Percentiles rank a stretch among this genome's conserved stretches.
These are phyloP conservation scores for Diaprepes abbreviatus DNA, from an alignment of 2,888 invertebrate species.

Conservation along the genomic window DNA sequence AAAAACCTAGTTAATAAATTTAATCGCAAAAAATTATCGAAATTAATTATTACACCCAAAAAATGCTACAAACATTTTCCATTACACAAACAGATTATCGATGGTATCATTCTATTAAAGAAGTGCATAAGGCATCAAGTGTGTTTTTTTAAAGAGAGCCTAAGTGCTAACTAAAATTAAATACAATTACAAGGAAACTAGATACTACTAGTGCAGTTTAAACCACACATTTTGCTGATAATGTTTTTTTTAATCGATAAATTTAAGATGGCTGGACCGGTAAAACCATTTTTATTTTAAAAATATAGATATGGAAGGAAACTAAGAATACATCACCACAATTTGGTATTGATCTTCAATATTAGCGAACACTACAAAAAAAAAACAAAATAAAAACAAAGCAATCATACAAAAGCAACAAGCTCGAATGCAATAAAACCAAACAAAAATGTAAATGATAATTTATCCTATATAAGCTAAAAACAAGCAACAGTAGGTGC, in stretches of 20 bases:
- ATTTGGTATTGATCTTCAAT: no score
- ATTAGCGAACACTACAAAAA: background rate
- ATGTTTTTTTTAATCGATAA: constrained; percentile 12
- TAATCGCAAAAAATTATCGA: no score
- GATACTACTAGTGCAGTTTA: no score
- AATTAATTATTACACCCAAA: no score
- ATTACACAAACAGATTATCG: no score
- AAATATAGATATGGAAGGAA: background rate
- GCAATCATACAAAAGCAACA: constrained; percentile 6
- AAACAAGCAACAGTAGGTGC: constrained; percentile 20
- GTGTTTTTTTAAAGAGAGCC: no score
- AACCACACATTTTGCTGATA: background rate
- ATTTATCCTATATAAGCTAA: background rate
- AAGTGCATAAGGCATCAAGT: no score
- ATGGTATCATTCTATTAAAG: no score
- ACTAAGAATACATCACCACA: background rate
- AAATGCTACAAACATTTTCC: no score
- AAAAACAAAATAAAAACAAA: background rate
- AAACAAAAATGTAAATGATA: background rate
- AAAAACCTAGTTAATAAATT: no score
- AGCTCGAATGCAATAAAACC: constrained; percentile 2
- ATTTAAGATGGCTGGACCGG: constrained; percentile 11
- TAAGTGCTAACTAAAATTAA: no score
- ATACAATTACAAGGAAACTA: no score
- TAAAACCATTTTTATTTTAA: background rate